Percentiles rank a stretch among this genome's conserved stretches.
Conservation (phyloP, 1,140 invertebrate genomes). For the Apis mellifera region Amel_HAv3.1 CM009939.2:3989001-3989500, state of each 20-base stretch:
- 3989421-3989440: no score
- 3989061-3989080: background rate
- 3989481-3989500: no score
- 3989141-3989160: background rate
- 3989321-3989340: background rate
- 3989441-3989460: no score
- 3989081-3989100: background rate
- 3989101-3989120: background rate
- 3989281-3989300: background rate
- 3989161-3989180: background rate
- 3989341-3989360: background rate
- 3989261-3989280: background rate
- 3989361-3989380: no score
- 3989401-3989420: no score
- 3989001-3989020: background rate
- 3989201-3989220: background rate
- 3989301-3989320: background rate
- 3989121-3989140: background rate
- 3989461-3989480: no score
- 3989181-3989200: background rate
- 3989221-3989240: background rate
- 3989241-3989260: background rate
- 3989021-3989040: background rate
- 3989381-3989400: no score
- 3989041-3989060: background rate